These are phyloP conservation scores for Ailurus styani DNA, from an alignment of 2,113 vertebrate species.

Conservation along the genomic window DNA sequence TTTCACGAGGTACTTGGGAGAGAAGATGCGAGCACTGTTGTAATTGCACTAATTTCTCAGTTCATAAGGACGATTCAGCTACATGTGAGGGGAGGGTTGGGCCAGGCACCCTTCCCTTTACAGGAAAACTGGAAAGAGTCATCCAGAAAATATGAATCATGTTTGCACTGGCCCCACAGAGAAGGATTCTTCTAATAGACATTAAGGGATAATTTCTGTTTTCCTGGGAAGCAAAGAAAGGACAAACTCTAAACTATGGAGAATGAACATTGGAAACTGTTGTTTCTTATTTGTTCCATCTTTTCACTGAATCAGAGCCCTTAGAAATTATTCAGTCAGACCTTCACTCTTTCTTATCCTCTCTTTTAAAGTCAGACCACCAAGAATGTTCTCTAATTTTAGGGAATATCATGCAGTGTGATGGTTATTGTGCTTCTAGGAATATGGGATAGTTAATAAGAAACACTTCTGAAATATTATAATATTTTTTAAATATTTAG, in stretches of 20 bases:
- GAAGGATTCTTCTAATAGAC: slow-evolving; percentile 6
- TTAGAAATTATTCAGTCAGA: not conserved
- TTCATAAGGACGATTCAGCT: not conserved
- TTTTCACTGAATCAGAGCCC: not conserved
- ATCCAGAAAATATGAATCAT: slow-evolving; percentile 57
- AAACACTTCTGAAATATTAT: not conserved
- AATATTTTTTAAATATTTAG: not conserved
- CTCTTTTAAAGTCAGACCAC: not conserved
- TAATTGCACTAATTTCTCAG: not conserved
- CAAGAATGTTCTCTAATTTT: not conserved
- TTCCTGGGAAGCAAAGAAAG: not conserved
- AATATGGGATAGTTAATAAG: not conserved
- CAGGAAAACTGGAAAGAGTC: slow-evolving; percentile 53
- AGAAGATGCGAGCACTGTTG: not conserved
- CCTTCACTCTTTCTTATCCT: not conserved
- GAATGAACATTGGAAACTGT: not conserved
- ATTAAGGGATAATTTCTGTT: not conserved
- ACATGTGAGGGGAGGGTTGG: not conserved
- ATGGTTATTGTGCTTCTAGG: not conserved
- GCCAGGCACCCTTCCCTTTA: not conserved
- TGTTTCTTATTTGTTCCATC: not conserved
- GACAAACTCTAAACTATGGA: not conserved
- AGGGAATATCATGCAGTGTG: not conserved
- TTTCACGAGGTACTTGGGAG: not conserved
- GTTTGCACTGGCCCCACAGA: not conserved